Conservation (phyloP, 2,888 invertebrate species). For the Sturmia bella region DNA sequence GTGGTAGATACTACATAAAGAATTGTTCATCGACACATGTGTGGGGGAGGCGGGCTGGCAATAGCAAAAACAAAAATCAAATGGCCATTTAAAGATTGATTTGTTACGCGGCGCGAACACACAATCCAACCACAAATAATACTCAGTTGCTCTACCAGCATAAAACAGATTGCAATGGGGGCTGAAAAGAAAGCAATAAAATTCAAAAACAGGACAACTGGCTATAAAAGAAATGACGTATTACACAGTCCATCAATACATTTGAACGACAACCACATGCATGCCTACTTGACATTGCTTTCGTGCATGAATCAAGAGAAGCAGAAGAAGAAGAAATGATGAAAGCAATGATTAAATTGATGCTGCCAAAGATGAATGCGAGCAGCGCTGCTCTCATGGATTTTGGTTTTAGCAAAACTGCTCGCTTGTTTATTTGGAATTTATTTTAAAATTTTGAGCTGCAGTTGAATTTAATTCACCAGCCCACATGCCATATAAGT, state of each 20-base stretch:
- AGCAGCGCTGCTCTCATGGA: conserved; percentile 1
- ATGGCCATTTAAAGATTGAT: conserved; percentile 67
- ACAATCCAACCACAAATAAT: conserved; percentile 47
- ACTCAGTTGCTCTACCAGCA: neutral
- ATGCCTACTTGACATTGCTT: conserved; percentile 1
- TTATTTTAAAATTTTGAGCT: conserved; percentile 8
- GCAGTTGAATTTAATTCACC: neutral
- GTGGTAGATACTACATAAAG: conserved; percentile 58
- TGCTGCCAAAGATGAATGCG: neutral
- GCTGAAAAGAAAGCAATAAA: conserved; percentile 64
- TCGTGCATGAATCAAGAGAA: neutral
- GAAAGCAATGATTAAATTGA: conserved; percentile 6
- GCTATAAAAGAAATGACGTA: conserved; percentile 63
- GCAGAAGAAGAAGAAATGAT: no score
- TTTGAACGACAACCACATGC: neutral
- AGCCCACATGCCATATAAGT: conserved; percentile 46
- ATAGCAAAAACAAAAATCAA: conserved; percentile 54
- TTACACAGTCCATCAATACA: conserved; percentile 9
- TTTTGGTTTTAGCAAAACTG: conserved; percentile 32
- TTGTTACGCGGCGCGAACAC: conserved; percentile 70
- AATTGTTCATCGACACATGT: no score
- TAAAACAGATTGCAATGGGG: conserved; percentile 53
- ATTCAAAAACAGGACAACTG: conserved; percentile 62
- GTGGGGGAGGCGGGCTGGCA: conserved; percentile 4
- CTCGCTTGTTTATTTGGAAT: conserved; percentile 2